phyloP scores from a whole-genome alignment of 1,140 invertebrate genomes.

The Eubasilissa regina region DNA sequence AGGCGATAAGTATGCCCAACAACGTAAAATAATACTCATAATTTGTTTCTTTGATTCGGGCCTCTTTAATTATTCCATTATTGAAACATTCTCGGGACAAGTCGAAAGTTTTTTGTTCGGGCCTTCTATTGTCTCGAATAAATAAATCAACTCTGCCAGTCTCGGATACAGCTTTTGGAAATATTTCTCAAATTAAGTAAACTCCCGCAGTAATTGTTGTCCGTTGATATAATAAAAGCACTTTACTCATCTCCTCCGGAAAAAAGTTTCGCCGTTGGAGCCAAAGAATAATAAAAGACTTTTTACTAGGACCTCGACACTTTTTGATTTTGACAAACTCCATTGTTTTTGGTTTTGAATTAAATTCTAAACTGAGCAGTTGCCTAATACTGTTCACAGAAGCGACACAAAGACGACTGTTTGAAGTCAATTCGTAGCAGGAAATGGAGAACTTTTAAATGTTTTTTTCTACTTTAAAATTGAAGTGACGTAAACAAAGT shows the following conservation, averaged over 20 bases:
- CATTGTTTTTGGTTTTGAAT: slow-evolving; percentile 10
- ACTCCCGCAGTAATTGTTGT: slow-evolving; percentile 6
- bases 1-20: no score
- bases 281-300: slow-evolving; percentile 4
- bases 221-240: slow-evolving; percentile 11
- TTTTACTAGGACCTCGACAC: not conserved
- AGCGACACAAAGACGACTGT: not conserved
- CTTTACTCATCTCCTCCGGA: no score
- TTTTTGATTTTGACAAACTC: not conserved
- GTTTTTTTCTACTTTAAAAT: no score
- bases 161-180: not conserved
- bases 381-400: slow-evolving; percentile 3
- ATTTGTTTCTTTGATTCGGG: not conserved
- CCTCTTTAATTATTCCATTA: not conserved
- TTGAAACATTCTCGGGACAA: not conserved
- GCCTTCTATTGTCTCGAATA: not conserved
- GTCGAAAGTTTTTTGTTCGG: not conserved
- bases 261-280: not conserved
- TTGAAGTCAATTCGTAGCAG: slow-evolving; percentile 9
- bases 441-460: not conserved
- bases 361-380: slow-evolving; percentile 21
- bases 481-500: no score
- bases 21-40: not conserved
- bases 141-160: not conserved
- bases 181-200: not conserved